Evolutionary conservation across 2,888 invertebrate genomes (phyloP).

Genomic region (Horisme vitalbata): DNA sequence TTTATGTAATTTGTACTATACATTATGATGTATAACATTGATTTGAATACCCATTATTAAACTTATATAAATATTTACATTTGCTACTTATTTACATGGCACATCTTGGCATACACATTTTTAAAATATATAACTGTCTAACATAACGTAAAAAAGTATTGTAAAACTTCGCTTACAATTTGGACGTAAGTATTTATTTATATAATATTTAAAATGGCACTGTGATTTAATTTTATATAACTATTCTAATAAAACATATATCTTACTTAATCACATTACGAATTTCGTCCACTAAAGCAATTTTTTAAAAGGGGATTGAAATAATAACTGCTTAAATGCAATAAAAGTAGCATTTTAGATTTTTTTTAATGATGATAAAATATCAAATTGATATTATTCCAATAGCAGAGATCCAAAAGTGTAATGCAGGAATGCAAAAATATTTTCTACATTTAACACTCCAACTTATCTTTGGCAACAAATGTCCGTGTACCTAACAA

Average conservation of each 20-base stretch:
- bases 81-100: constrained; percentile 71
- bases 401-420: too few relatives aligned
- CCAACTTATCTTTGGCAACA: too few relatives aligned
- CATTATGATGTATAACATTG: constrained; percentile 25
- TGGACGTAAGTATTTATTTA: constrained; percentile 19
- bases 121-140: constrained; percentile 9
- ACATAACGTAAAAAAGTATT: constrained; percentile 9
- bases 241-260: not conserved
- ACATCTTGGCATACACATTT: constrained; percentile 58
- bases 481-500: too few relatives aligned
- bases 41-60: constrained; percentile 17
- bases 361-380: too few relatives aligned
- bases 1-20: constrained; percentile 50
- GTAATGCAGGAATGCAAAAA: too few relatives aligned
- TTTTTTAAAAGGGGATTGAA: too few relatives aligned
- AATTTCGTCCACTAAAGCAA: too few relatives aligned
- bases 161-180: constrained; percentile 16
- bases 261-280: constrained; percentile 23
- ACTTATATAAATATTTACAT: constrained; percentile 40
- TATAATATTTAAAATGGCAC: constrained; percentile 35
- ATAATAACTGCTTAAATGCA: too few relatives aligned
- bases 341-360: too few relatives aligned
- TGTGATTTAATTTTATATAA: constrained; percentile 25
- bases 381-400: too few relatives aligned
- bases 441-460: too few relatives aligned